A percentile compares a stretch with the other conserved stretches of the same genome.
These are phyloP conservation scores for Hemicordylus capensis DNA, from an alignment of 2,113 vertebrate genomes.

Conservation along the genomic window DNA sequence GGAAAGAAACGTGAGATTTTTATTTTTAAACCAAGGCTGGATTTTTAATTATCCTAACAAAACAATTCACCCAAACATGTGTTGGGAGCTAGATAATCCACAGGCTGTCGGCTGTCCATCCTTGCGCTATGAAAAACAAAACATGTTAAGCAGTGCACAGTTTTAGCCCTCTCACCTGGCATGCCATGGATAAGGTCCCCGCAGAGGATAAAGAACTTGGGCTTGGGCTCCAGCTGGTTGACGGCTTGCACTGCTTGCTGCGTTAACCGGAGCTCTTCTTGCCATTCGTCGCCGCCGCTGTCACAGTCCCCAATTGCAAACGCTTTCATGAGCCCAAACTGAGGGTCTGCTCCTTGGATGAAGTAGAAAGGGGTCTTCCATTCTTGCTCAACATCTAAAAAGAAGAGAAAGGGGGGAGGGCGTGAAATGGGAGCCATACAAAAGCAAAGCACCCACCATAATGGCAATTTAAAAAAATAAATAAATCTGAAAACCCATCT, in stretches of 20 bases:
- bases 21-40: neutral
- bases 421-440: neutral
- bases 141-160: neutral
- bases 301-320: conserved; percentile 84
- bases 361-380: conserved; percentile 95
- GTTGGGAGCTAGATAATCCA: neutral
- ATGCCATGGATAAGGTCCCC: conserved; percentile 94
- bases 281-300: conserved; percentile 89
- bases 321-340: conserved; percentile 96
- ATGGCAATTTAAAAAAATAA: neutral
- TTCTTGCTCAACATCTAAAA: conserved; percentile 79
- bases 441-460: no score
- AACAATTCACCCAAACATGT: neutral
- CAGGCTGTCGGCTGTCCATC: neutral
- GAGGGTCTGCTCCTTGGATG: conserved; percentile 93
- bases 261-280: conserved; percentile 86
- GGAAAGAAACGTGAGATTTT: neutral
- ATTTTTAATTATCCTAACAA: neutral
- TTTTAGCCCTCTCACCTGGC: conserved; percentile 82
- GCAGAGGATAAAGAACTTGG: conserved; percentile 91
- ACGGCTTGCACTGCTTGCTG: conserved; percentile 85
- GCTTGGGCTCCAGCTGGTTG: conserved; percentile 85
- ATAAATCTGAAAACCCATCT: no score
- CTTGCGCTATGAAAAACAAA: neutral
- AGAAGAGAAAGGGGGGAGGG: no score